Conservation (phyloP, 2,797 vertebrate genomes). For the Chelon labrosus region DNA sequence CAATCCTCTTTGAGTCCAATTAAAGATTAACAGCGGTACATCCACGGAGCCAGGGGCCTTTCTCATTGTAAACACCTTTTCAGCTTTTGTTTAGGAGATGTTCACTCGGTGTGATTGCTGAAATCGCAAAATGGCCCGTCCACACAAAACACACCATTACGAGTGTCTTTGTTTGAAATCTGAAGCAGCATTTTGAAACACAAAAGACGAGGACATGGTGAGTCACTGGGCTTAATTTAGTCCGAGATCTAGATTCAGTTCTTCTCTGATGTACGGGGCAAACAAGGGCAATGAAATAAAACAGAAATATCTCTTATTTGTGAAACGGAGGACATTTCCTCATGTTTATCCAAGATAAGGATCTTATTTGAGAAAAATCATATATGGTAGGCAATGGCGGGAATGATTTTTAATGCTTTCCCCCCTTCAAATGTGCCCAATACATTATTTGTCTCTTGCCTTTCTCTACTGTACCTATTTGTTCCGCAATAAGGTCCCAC, state of each 20-base stretch:
- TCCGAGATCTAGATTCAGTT: neutral
- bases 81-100: conserved; percentile 45
- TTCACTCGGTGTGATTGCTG: conserved; percentile 13
- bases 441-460: no score
- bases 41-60: conserved; percentile 52
- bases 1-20: conserved; percentile 75
- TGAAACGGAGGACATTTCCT: neutral
- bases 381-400: no score
- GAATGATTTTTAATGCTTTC: no score
- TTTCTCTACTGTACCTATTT: no score
- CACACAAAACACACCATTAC: conserved; percentile 12
- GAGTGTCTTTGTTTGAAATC: conserved; percentile 32
- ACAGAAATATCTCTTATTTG: neutral
- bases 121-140: conserved; percentile 29
- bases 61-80: conserved; percentile 45
- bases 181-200: conserved; percentile 8
- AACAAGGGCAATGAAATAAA: neutral
- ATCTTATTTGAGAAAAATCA: no score
- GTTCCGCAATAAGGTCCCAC: no score
- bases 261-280: neutral
- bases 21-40: conserved; percentile 71
- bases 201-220: neutral
- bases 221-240: neutral
- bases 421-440: no score
- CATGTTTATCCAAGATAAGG: neutral